Percentiles rank a stretch among this genome's conserved stretches.
Evolutionary conservation across 2,797 vertebrate genomes (phyloP).

Genomic region (Spea hammondii): DNA sequence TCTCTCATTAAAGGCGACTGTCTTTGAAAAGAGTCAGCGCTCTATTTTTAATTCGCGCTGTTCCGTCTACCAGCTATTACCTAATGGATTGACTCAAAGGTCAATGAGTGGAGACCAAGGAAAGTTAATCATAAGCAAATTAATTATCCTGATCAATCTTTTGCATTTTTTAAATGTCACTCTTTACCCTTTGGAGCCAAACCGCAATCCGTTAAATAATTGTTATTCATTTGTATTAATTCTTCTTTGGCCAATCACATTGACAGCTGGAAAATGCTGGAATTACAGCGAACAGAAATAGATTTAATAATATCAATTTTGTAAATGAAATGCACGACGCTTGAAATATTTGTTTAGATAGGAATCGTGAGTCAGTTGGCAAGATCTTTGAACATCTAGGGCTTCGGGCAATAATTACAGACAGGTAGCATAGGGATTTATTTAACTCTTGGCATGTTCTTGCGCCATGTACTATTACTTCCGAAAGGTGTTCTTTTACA

Average conservation of each 20-base stretch:
- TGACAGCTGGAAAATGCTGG: not conserved
- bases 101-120: conserved; percentile 46
- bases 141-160: conserved; percentile 53
- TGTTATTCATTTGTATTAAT: conserved; percentile 35
- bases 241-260: conserved; percentile 11
- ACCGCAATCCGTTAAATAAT: conserved; percentile 26
- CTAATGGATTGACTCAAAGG: conserved; percentile 54
- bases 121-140: conserved; percentile 54
- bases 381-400: no score
- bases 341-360: not conserved
- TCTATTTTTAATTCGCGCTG: conserved; percentile 23
- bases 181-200: conserved; percentile 35
- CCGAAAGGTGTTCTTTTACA: no score
- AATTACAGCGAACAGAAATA: not conserved
- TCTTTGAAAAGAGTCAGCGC: conserved; percentile 31
- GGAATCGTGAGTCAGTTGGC: no score
- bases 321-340: not conserved
- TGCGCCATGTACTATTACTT: no score
- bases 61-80: conserved; percentile 39
- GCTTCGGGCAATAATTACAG: no score
- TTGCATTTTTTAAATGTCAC: conserved; percentile 51
- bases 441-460: no score
- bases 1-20: conserved; percentile 38
- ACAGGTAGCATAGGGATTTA: no score
- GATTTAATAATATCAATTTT: conserved; percentile 6